Base-by-base conservation (phyloP, 2,888 invertebrate genomes). In the Pherbina coryleti region DNA sequence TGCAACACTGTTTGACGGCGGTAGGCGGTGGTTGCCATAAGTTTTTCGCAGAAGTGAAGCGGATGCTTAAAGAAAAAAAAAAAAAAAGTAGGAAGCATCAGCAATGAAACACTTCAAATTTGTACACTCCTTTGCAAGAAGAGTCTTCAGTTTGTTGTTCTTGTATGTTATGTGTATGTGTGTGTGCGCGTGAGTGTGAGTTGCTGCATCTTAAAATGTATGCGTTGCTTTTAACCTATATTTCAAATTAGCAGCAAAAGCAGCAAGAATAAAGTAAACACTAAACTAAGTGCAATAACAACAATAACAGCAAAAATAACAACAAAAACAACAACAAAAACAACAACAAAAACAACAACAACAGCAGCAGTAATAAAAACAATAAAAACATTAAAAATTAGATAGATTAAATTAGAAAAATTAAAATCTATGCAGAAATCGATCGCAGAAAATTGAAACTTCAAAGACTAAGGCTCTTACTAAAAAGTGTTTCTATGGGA, bases 211-310 rank as follows among this genome's bases (percentile, higher is more conserved):
- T 25, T 22, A 69, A 69, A 69, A 51, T 71, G 44, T 72, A 37
- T 72, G 51, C 49, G n/a, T 73, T 73, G 73, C 77, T 81, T 81
- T 79, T 79, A 78, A 76, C 79, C 79, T 73, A 78, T 66, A 79
- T 67, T 76, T 49, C 64, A 66, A n/a, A 78, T 76, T 79, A 77
- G 57, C 72, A 69, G 62, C 49, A 75, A 62, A 55, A 64, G 64
- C 25, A 37, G 19, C 66, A 55, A 71, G 5, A 22, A 55, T 19
- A 51, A 71, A n/a, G 25, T 14, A 25, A 70, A 71, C 55, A 72
- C 57, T n/a, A 22, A 44, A n/a, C 11, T 57, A 64, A 60, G 31
- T 37, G 53, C 62, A 75, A 75, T 37, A 74, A 28, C 9, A 49
- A 49, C 19, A 51, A 49, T 8, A 37, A n/a, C n/a, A 37, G 17